phyloP scores from a whole-genome alignment of 1,140 invertebrate species.

The Triops longicaudatus region DNA sequence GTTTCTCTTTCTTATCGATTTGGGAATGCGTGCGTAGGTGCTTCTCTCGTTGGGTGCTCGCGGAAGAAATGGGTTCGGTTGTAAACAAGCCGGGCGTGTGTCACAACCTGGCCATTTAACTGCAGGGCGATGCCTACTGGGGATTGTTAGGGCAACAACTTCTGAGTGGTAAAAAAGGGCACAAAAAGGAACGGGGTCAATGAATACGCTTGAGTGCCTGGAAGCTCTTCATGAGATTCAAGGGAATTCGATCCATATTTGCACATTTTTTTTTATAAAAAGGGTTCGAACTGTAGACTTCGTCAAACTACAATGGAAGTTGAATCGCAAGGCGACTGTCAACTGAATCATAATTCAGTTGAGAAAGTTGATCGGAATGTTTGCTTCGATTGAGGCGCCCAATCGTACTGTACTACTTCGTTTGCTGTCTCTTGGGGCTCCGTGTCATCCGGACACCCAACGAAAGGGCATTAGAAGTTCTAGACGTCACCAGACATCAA shows the following conservation, averaged over 20 bases:
- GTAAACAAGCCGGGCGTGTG: not conserved
- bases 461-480: not conserved
- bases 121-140: not conserved
- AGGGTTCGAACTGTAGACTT: too few species aligned
- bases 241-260: too few species aligned
- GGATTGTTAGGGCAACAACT: not conserved
- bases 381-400: too few species aligned
- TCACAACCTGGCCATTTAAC: not conserved
- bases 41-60: not conserved
- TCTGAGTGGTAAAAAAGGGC: too few species aligned
- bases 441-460: not conserved
- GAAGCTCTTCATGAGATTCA: too few species aligned
- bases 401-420: not conserved
- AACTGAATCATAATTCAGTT: too few species aligned
- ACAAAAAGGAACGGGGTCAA: too few species aligned
- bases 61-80: not conserved
- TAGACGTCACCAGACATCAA: slow-evolving; percentile 2
- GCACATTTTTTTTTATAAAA: too few species aligned
- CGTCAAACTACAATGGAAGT: too few species aligned
- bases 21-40: slow-evolving; percentile 10
- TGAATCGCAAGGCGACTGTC: too few species aligned
- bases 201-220: too few species aligned
- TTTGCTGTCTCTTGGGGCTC: not conserved
- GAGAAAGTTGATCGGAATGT: too few species aligned
- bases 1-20: not conserved